These are phyloP conservation scores for Napeogenes sylphis DNA, from an alignment of 2,888 invertebrate genomes.

Conservation along the genomic window DNA sequence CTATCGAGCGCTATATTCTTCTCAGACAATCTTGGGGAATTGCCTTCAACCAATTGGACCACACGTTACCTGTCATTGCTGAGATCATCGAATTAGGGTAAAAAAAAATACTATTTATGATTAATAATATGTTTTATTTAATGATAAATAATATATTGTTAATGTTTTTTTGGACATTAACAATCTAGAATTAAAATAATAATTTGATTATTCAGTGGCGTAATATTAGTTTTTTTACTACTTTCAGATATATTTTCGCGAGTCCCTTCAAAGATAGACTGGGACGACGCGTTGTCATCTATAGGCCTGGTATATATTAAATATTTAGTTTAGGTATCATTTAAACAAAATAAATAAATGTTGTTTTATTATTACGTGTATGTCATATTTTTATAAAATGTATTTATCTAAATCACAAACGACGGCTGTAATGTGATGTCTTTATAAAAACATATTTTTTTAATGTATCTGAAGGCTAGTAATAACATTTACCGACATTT, in stretches of 20 bases:
- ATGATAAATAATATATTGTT: too few species aligned
- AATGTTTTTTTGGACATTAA: too few species aligned
- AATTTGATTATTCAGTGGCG: too few species aligned
- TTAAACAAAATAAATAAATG: too few species aligned
- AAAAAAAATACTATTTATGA: constrained; percentile 33
- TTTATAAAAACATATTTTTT: too few species aligned
- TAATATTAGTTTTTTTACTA: background rate
- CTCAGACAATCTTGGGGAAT: constrained; percentile 87
- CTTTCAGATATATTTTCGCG: constrained; percentile 83
- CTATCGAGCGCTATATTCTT: constrained; percentile 86
- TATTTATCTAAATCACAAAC: too few species aligned
- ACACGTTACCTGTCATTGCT: constrained; percentile 82
- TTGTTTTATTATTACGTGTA: too few species aligned
- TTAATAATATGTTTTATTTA: too few species aligned
- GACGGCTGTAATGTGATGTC: too few species aligned
- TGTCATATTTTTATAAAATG: too few species aligned
- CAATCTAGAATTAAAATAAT: too few species aligned
- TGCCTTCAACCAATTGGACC: constrained; percentile 85
- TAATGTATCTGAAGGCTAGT: too few species aligned
- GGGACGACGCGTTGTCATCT: constrained; percentile 86
- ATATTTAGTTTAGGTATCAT: constrained; percentile 24
- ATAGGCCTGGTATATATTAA: constrained; percentile 82
- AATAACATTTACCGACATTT: background rate
- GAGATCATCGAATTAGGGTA: constrained; percentile 85
- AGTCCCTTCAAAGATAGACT: constrained; percentile 85